Base-by-base conservation (phyloP, 2,888 invertebrate genomes). In the Cactoblastis cactorum region DNA sequence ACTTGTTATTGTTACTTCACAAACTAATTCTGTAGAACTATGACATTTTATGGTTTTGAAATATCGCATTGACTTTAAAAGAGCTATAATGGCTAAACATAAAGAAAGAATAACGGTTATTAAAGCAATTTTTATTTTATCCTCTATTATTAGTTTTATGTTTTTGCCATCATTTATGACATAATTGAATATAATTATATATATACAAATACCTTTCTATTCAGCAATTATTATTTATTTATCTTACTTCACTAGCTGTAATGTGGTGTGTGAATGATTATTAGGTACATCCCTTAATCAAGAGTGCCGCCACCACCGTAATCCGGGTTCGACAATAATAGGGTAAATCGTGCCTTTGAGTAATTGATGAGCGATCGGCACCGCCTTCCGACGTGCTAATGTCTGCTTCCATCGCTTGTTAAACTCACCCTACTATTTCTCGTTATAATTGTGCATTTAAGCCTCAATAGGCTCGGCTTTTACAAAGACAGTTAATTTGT, bases 291-390 rank as follows among this genome's bases (percentile, higher is more conserved):
- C 70, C 71, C 74, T 67, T 65, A 59, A 59, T 56, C 59, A 61
- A 61, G 63, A 67, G 65, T 67, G 8, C 28, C 28, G 28, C 5
- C 22, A 5, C 22, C 22, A 5, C 22, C 22, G 28, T 66, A 69
- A 69, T 61, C 69, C 59, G 65, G 62, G 67, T 69, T 63, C 68
- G 61, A 63, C 61, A 57, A 67, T 78, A 79, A 82, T 80, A 73
- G 81, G 69, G 77, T 74, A 77, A 48, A 83, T 82, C 80, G 81
- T 80, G 67, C 66, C 65, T 63, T 65, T 62, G 56, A 64, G 68
- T 74, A 80, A 80, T 77, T 81, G 78, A 79, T 78, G 77, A 69
- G 55, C 66, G 65, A 73, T 77, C 67, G 65, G 58, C 57, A 61
- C 65, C 59, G 69, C 69, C 70, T 76, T 80, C 77, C 80, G 77